Conservation (phyloP, 37 sponge, comb jelly and placozoan genomes). For the Axinella damicornis region DNA sequence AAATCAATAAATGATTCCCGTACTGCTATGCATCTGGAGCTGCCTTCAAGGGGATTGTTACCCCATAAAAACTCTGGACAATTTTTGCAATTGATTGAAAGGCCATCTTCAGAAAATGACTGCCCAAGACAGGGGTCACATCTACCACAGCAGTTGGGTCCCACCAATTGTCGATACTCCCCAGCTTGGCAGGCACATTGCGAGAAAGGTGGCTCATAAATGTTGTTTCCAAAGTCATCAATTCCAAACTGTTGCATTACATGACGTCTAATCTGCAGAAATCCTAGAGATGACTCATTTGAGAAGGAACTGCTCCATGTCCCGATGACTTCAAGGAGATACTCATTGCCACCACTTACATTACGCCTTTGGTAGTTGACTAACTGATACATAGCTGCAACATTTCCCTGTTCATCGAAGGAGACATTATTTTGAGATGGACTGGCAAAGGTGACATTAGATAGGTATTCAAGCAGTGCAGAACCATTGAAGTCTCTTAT, state of each 20-base stretch:
- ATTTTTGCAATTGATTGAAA: slow-evolving; percentile 9
- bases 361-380: slow-evolving; percentile 19
- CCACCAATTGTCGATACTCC: background rate
- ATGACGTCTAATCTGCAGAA: background rate
- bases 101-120: background rate
- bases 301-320: slow-evolving; percentile 9
- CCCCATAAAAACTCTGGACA: slow-evolving; percentile 53
- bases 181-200: slow-evolving; percentile 26
- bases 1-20: background rate
- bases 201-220: background rate
- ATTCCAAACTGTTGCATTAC: background rate
- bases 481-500: slow-evolving; percentile 14
- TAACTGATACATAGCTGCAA: slow-evolving; percentile 28
- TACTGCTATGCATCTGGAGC: slow-evolving; percentile 17
- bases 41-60: slow-evolving; percentile 34
- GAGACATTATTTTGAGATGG: slow-evolving; percentile 9
- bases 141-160: slow-evolving; percentile 49
- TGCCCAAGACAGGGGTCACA: slow-evolving; percentile 50
- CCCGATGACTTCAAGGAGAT: slow-evolving; percentile 13
- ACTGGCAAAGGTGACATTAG: slow-evolving; percentile 13
- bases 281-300: background rate
- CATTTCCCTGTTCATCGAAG: slow-evolving; percentile 50
- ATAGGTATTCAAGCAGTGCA: background rate
- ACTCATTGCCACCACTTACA: background rate
- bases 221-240: background rate